phyloP scores from a whole-genome alignment of 2,113 vertebrate species.

The Emydura subglobosa region DNA sequence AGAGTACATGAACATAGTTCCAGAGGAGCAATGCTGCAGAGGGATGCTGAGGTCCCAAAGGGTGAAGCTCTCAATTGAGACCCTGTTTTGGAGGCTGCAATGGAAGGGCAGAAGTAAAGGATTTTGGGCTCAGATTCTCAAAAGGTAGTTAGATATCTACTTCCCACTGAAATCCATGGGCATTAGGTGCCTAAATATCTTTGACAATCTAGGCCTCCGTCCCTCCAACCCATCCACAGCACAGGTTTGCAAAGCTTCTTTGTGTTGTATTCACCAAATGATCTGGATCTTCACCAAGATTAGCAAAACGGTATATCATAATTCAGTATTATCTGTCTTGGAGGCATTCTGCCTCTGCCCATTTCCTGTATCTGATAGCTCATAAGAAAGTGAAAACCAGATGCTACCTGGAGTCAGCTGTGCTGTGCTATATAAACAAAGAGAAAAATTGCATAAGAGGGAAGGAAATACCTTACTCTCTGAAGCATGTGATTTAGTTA shows the following conservation, averaged over 20 bases:
- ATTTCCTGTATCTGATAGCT: not conserved
- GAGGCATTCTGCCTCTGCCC: not conserved
- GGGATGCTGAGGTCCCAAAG: not conserved
- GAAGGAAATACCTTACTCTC: not conserved
- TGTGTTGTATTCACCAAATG: not conserved
- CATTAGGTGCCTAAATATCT: too few relatives aligned
- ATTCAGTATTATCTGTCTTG: not conserved
- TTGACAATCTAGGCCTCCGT: not conserved
- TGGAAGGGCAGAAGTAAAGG: not conserved
- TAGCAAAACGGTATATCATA: not conserved
- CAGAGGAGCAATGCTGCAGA: rapidly evolving
- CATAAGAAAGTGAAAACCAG: not conserved
- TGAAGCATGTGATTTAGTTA: not conserved
- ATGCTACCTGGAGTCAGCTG: not conserved
- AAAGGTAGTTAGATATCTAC: too few relatives aligned
- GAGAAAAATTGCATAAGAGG: not conserved
- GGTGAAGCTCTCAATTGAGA: too few relatives aligned
- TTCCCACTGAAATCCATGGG: too few relatives aligned
- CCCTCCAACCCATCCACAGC: rapidly evolving
- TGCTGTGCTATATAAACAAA: not conserved
- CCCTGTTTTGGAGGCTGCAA: not conserved
- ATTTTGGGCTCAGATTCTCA: too few relatives aligned
- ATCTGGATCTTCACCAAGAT: not conserved
- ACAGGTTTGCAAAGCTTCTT: rapidly evolving
- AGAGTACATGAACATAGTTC: not conserved